These are phyloP conservation scores for Cuculus canorus DNA, from an alignment of 2,797 vertebrate genomes.

Conservation along the genomic window DNA sequence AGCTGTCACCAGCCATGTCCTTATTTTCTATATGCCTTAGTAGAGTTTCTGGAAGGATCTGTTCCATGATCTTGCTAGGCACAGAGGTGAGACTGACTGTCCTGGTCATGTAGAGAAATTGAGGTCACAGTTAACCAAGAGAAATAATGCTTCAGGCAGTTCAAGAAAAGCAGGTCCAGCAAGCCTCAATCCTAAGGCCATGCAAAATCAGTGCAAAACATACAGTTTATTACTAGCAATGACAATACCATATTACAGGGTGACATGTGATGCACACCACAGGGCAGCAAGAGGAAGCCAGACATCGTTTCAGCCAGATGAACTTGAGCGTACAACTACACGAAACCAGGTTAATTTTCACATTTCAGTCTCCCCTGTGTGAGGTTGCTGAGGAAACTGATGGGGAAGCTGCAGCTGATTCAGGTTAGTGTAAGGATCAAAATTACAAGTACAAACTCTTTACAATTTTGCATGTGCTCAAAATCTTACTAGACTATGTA, in stretches of 20 bases:
- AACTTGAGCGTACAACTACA: neutral
- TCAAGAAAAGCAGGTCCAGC: neutral
- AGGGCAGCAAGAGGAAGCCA: neutral
- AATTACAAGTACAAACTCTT: neutral
- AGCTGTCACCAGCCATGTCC: too few relatives aligned
- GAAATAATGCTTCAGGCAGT: neutral
- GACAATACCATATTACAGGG: neutral
- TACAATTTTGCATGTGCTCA: neutral
- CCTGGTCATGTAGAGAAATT: neutral
- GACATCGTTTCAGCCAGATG: neutral
- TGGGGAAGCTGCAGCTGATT: neutral
- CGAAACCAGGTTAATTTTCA: neutral
- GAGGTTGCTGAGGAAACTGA: neutral
- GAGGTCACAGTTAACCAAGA: neutral
- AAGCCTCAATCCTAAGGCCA: neutral
- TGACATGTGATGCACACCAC: neutral
- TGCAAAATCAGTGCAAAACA: neutral
- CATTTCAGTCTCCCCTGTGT: neutral
- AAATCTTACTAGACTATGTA: neutral
- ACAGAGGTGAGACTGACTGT: too few relatives aligned
- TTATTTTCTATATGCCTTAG: too few relatives aligned
- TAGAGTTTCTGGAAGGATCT: too few relatives aligned
- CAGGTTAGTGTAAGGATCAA: neutral
- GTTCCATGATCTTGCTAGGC: too few relatives aligned
- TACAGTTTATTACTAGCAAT: fast-evolving